A percentile compares a stretch with the other conserved stretches of the same genome.
Conservation (phyloP, 1,140 invertebrate species). For the Panulirus ornatus region DNA sequence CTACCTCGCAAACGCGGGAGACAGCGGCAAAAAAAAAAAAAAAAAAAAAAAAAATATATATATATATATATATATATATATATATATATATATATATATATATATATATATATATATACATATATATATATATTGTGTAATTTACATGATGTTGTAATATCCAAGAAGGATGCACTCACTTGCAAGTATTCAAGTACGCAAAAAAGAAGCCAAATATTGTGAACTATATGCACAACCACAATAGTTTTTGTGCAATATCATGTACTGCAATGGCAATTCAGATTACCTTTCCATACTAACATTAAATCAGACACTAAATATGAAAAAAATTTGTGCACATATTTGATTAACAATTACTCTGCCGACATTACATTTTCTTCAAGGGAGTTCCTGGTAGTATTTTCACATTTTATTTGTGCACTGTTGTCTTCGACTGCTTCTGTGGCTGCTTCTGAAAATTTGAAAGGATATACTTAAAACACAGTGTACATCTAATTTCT, state of each 20-base stretch:
- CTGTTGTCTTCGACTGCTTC: slow-evolving; percentile 22
- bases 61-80: background rate
- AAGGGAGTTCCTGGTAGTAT: background rate
- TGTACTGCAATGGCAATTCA: background rate
- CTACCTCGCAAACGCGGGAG: too few species aligned
- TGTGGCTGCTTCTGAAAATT: background rate
- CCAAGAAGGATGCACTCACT: background rate
- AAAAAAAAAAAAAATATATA: background rate
- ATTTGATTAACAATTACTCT: background rate
- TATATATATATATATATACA: slow-evolving; percentile 9
- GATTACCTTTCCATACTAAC: background rate
- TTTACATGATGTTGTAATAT: background rate
- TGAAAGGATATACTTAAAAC: too few species aligned
- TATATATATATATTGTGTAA: background rate
- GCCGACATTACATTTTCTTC: background rate
- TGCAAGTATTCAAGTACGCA: background rate
- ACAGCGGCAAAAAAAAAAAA: background rate
- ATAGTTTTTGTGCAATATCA: background rate
- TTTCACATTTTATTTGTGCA: background rate
- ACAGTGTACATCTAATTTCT: background rate
- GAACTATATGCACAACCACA: background rate
- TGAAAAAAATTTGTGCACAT: background rate
- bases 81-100: background rate
- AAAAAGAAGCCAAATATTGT: background rate
- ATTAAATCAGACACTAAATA: too few species aligned